A percentile compares a stretch with the other conserved stretches of the same genome.
Evolutionary conservation across 2,113 vertebrate species (phyloP).

Genomic region (Oreotrochilus melanogaster): DNA sequence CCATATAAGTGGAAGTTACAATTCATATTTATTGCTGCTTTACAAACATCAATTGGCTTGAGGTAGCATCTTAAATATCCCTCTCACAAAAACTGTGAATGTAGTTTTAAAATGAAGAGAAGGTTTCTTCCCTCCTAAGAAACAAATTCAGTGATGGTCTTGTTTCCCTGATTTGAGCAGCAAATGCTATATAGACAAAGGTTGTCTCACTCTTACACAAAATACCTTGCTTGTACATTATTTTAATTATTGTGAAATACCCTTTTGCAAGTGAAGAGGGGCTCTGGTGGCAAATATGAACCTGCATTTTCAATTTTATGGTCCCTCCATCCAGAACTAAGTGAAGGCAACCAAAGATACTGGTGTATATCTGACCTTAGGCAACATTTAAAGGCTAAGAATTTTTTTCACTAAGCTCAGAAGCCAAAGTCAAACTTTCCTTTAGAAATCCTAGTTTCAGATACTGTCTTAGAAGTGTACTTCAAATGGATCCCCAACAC

Average conservation of each 20-base stretch:
- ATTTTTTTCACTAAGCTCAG: neutral
- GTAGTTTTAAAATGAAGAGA: neutral
- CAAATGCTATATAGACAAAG: neutral
- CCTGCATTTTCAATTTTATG: neutral
- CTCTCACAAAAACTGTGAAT: fast-evolving
- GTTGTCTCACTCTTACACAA: neutral
- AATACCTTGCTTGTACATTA: neutral
- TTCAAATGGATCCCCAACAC: slow-evolving; percentile 17
- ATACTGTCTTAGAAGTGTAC: neutral
- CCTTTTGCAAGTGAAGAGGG: neutral
- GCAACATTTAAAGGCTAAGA: neutral
- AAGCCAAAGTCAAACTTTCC: neutral
- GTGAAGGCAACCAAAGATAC: neutral
- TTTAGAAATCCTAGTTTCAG: neutral
- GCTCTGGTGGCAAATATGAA: neutral
- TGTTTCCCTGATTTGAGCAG: neutral
- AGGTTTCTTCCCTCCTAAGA: neutral
- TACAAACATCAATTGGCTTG: neutral
- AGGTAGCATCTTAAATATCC: neutral
- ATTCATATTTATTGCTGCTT: neutral
- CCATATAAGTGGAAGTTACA: neutral
- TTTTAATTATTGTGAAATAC: neutral
- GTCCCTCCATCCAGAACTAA: neutral
- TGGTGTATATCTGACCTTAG: neutral
- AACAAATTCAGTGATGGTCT: neutral